Percentiles rank a stretch among this genome's conserved stretches.
phyloP scores from a whole-genome alignment of 2,888 invertebrate species.

The Cryptus armator region DNA sequence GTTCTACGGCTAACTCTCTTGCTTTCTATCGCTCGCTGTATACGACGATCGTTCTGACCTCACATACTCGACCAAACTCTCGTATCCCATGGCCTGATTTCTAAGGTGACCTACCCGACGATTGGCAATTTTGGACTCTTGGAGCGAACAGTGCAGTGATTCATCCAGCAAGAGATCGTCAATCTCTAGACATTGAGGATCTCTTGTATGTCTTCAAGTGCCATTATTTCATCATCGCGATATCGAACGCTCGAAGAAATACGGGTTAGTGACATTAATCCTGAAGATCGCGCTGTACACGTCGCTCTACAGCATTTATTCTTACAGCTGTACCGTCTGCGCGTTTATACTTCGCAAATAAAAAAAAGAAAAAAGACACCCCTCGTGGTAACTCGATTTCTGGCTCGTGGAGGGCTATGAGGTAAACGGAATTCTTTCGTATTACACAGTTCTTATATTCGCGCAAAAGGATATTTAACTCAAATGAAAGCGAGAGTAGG shows the following conservation, averaged over 20 bases:
- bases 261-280: background rate
- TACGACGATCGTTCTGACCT: slow-evolving; percentile 26
- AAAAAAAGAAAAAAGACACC: background rate
- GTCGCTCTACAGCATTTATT: background rate
- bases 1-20: background rate
- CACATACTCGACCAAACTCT: slow-evolving; percentile 31
- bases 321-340: background rate
- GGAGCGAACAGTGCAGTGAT: background rate
- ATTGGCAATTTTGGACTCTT: background rate
- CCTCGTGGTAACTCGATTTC: background rate
- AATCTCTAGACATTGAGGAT: background rate
- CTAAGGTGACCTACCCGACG: background rate
- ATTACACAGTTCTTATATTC: slow-evolving; percentile 30
- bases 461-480: slow-evolving; percentile 33
- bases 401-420: background rate
- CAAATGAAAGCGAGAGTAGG: background rate
- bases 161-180: background rate
- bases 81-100: background rate
- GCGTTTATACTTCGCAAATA: background rate
- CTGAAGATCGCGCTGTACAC: background rate
- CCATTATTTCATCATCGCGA: background rate
- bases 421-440: slow-evolving; percentile 30
- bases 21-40: slow-evolving; percentile 7
- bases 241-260: background rate
- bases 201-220: background rate